Percentiles rank a stretch among this genome's conserved stretches.
phyloP scores from a whole-genome alignment of 2,888 invertebrate species.

The Brenthis hecate region DNA sequence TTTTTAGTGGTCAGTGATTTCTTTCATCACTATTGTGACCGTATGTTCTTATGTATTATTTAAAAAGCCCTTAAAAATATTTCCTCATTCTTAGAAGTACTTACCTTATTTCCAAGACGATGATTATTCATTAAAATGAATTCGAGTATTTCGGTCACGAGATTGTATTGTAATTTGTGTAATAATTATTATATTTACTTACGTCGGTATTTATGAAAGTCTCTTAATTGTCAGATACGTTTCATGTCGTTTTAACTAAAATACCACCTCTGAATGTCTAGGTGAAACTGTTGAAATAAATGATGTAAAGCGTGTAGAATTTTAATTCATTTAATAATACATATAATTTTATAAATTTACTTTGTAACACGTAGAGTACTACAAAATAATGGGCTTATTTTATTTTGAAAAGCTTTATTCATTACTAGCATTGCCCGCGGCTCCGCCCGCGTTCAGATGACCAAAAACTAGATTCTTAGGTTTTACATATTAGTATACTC shows the following conservation, averaged over 20 bases:
- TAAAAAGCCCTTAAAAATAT: slow-evolving; percentile 4
- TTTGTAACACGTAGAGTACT: too few relatives aligned
- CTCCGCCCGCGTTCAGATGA: too few relatives aligned
- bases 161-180: slow-evolving; percentile 46
- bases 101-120: slow-evolving; percentile 28
- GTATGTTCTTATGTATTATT: slow-evolving; percentile 2
- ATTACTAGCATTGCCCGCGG: too few relatives aligned
- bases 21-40: slow-evolving; percentile 4
- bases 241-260: slow-evolving; percentile 41
- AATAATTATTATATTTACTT: slow-evolving; percentile 47
- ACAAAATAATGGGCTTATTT: too few relatives aligned
- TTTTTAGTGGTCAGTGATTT: slow-evolving; percentile 1
- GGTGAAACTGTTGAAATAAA: slow-evolving; percentile 27
- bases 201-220: slow-evolving; percentile 35
- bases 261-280: slow-evolving; percentile 34
- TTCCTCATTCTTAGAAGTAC: slow-evolving; percentile 27
- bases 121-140: slow-evolving; percentile 26
- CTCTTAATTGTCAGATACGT: slow-evolving; percentile 45
- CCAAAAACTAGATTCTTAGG: too few relatives aligned
- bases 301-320: slow-evolving; percentile 13
- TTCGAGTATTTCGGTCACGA: slow-evolving; percentile 37
- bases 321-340: neutral
- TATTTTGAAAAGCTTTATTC: too few relatives aligned
- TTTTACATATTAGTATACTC: too few relatives aligned
- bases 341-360: too few relatives aligned